Base-by-base conservation (phyloP, 1,140 invertebrate species). In the Scaptomyza pallida region DNA sequence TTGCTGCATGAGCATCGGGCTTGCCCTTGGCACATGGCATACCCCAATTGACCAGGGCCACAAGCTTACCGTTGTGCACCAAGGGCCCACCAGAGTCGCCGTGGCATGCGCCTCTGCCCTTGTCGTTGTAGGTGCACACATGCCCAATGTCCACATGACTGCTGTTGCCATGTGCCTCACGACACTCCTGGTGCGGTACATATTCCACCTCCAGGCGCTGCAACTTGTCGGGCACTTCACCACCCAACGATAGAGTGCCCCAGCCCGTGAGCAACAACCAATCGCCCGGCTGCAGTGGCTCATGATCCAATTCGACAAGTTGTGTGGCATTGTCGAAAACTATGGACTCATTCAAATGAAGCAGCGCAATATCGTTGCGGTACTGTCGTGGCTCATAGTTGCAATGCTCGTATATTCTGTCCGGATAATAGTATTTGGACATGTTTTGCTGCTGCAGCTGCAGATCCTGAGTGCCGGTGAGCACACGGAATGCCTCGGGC, bases 71-170 rank as follows among this genome's bases (percentile, higher is more conserved):
- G 45, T 91, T 77, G 59, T 91, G 92, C 26, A 92, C 89, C 51
- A 93, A 57, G 2, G 92, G 92, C 5, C 92, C 92, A 10, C 92
- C 92, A 17, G 91, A 92, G 52, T 93, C 92, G 5, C 92, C 92
- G 80, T 94, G 92, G 56, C 93, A 94, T 10, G 93, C 93, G 2
- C 93, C 94, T 72, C 94, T 91, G 6, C 93, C 94, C 26, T 73
- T 71, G 69, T 92, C 93, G 2, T 94, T 94, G 19, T 94, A 91
- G 0, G 94, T 94, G 72, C 94, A 95, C 19, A 94, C 93, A 68
- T 94, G 93, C 4, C 90, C 89, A 1, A 88, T 72, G 35, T 90
- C 91, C 35, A 91, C 88, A 6, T 86, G 89, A 5, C 59, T 62
- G 56, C 80, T 88, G 26, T 91, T 89, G 16, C 76, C 75, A 5